These are phyloP conservation scores for Thysanoteuthis rhombus DNA, from an alignment of 2,888 invertebrate genomes.

Conservation along the genomic window DNA sequence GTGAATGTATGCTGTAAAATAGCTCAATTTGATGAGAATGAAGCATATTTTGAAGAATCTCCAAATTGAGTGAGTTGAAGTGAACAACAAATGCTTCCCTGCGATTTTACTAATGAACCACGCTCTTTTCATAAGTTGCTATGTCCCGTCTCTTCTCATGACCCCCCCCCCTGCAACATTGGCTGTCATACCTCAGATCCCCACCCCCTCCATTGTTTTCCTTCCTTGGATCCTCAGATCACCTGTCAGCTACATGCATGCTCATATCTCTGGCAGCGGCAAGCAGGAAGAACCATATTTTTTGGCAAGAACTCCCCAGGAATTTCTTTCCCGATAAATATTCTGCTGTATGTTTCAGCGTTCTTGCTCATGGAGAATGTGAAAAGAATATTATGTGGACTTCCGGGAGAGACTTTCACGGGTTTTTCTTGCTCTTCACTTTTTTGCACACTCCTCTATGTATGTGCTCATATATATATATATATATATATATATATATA, in stretches of 20 bases:
- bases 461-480: neutral
- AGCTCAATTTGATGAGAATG: neutral
- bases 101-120: neutral
- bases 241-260: neutral
- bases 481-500: neutral
- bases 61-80: neutral
- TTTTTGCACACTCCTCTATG: neutral
- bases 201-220: neutral
- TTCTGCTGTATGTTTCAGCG: neutral
- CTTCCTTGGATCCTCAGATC: neutral
- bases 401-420: neutral
- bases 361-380: neutral
- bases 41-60: neutral
- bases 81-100: neutral
- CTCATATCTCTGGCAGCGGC: neutral
- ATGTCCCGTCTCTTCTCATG: neutral
- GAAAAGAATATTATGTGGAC: neutral
- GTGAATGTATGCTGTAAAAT: neutral
- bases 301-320: neutral
- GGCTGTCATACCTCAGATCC: neutral
- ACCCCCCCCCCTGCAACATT: neutral
- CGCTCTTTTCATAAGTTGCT: neutral
- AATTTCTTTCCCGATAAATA: neutral
- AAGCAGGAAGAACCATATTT: neutral
- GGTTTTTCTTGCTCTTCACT: neutral